A percentile compares a stretch with the other conserved stretches of the same genome.
These are phyloP conservation scores for Caenorhabditis zanzibari DNA, from an alignment of 2,888 invertebrate species.

Conservation along the genomic window DNA sequence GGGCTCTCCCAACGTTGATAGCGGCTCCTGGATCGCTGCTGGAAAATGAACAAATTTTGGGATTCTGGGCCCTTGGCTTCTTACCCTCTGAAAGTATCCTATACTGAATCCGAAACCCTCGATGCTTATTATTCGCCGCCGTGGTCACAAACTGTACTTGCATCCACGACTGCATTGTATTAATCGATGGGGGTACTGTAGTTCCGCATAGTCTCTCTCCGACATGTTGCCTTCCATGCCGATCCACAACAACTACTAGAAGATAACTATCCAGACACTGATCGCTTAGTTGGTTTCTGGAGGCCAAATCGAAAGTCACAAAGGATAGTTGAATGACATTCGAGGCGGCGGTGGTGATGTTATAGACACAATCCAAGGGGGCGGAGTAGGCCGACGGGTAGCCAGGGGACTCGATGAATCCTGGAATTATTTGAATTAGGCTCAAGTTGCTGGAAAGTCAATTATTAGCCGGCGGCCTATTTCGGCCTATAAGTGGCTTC, in stretches of 20 bases:
- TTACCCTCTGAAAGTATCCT: constrained; percentile 79
- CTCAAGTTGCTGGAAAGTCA: no score
- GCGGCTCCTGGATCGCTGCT: constrained; percentile 71
- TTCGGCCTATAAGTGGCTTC: no score
- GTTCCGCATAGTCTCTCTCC: constrained; percentile 75
- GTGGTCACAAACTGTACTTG: constrained; percentile 69
- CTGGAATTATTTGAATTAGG: constrained; percentile 32
- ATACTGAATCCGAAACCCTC: constrained; percentile 74
- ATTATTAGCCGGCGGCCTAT: no score
- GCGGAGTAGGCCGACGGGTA: constrained; percentile 74
- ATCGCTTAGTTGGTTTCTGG: constrained; percentile 60
- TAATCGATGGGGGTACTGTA: constrained; percentile 64
- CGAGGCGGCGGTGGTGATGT: constrained; percentile 72
- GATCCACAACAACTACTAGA: constrained; percentile 76
- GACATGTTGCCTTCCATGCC: constrained; percentile 74
- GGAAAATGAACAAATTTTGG: neutral
- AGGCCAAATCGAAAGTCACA: constrained; percentile 75
- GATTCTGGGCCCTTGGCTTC: neutral
- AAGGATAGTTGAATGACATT: constrained; percentile 78
- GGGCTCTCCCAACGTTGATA: constrained; percentile 54
- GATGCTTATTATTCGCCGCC: constrained; percentile 41
- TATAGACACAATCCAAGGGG: constrained; percentile 74
- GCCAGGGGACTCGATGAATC: constrained; percentile 71
- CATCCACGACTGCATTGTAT: constrained; percentile 75
- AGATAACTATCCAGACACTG: constrained; percentile 82